Evolutionary conservation across 2,113 vertebrate species (phyloP).

Genomic region (Syrrhaptes paradoxus): DNA sequence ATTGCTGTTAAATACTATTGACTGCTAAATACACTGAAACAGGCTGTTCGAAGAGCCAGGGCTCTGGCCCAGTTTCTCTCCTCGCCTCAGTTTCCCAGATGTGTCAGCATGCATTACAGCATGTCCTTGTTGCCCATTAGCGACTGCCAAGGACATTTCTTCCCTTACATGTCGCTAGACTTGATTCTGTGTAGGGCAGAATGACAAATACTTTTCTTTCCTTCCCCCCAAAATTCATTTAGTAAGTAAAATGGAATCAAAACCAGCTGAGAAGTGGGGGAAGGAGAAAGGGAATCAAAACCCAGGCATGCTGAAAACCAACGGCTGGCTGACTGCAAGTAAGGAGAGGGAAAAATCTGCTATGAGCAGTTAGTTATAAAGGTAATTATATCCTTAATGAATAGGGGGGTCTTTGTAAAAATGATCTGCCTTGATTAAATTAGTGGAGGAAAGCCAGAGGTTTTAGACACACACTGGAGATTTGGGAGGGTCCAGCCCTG

Average conservation of each 20-base stretch:
- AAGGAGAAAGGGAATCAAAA: neutral
- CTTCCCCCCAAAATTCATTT: neutral
- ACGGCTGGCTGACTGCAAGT: neutral
- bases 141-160: neutral
- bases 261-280: neutral
- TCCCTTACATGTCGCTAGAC: neutral
- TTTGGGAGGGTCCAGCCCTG: neutral
- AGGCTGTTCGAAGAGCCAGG: neutral
- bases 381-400: constrained; percentile 18
- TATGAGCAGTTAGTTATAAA: neutral
- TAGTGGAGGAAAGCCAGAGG: neutral
- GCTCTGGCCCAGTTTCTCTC: neutral
- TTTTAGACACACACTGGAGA: neutral
- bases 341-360: neutral
- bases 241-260: neutral
- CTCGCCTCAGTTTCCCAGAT: neutral
- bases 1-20: neutral
- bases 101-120: neutral
- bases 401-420: neutral
- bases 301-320: neutral
- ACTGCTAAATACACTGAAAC: neutral
- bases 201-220: neutral
- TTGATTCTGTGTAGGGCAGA: neutral
- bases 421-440: neutral
- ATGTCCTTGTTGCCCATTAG: neutral